Percentiles rank a stretch among this genome's conserved stretches.
Evolutionary conservation across 2,113 vertebrate genomes (phyloP).

Genomic region (Tiliqua scincoides): DNA sequence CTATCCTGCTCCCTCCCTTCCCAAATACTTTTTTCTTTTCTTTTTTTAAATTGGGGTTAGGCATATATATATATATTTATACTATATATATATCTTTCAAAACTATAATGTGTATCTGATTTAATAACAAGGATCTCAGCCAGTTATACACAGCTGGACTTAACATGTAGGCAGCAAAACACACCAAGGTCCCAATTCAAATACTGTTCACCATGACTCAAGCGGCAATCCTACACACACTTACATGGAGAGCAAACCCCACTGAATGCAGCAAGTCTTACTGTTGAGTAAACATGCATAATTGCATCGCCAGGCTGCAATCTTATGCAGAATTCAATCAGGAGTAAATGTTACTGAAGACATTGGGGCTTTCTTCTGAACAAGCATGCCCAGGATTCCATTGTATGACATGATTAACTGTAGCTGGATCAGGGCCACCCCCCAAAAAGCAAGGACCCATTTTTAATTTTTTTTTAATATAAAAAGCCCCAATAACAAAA

Average conservation of each 20-base stretch:
- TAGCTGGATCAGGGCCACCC: background rate
- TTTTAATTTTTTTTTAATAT: slow-evolving; percentile 67
- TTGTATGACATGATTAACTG: background rate
- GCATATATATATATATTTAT: slow-evolving; percentile 65
- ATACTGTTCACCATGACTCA: background rate
- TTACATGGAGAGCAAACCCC: background rate
- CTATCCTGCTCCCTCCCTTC: slow-evolving; percentile 33
- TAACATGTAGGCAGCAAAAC: slow-evolving; percentile 64
- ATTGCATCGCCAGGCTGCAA: background rate
- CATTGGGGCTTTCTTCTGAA: too few relatives aligned
- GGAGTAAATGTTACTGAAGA: too few relatives aligned
- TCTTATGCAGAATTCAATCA: too few relatives aligned
- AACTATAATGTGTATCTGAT: slow-evolving; percentile 79
- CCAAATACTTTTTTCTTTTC: slow-evolving; percentile 56
- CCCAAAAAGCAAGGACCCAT: slow-evolving; percentile 62
- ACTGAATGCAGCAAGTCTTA: background rate
- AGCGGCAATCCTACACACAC: too few relatives aligned
- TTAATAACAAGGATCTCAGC: slow-evolving; percentile 70
- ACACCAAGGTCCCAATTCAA: background rate
- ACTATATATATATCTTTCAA: slow-evolving; percentile 77
- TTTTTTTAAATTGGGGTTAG: slow-evolving; percentile 57
- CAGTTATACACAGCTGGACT: slow-evolving; percentile 69
- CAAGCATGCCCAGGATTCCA: background rate
- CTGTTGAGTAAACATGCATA: background rate
- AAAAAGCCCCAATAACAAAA: slow-evolving; percentile 43